Evolutionary conservation across 2,797 vertebrate species (phyloP), one percentile per base, ranked within the genome.

Genomic region (Gastrophryne carolinensis): DNA sequence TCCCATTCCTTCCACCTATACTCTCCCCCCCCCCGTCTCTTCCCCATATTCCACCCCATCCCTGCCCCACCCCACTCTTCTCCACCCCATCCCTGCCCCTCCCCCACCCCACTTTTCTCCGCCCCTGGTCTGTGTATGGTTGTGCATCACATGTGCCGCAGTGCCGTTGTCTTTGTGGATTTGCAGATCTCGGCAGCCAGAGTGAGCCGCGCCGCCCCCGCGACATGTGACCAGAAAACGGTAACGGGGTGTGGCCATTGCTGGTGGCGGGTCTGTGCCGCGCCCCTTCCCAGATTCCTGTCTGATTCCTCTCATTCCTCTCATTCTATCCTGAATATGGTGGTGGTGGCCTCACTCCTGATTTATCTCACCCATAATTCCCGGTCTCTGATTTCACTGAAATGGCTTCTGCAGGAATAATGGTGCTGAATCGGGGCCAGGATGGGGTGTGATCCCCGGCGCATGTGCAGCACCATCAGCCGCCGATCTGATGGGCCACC

Each of bases 131-230:
- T n/a, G n/a, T n/a, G n/a, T n/a, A n/a, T n/a, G n/a, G n/a, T n/a
- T n/a, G n/a, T n/a, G n/a, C n/a, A n/a, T n/a, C n/a, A n/a, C n/a
- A n/a, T n/a, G n/a, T n/a, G n/a, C 2, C 9, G 7, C 32, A 21
- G 17, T 17, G 17, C 17, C 11, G 17, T n/a, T 9, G 11, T 82
- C 81, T 78, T 86, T 88, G 83, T 88, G 90, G 82, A 86, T 92
- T 90, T 69, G 72, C 90, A 88, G 87, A 87, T 88, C 13, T 34
- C 81, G 74, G 85, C 83, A 78, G 83, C 79, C 79, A 79, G 80
- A 10, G 57, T 64, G 76, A 52, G 79, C 73, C 81, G 82, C 82
- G 86, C 80, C 58, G 79, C 79, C 41, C 47, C 80, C 65, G 8
- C 80, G 69, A 80, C 63, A 52, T 29, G 83, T 39, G 86, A 86